Base-by-base conservation (phyloP, 2,113 vertebrate genomes). In the Haemorhous mexicanus region DNA sequence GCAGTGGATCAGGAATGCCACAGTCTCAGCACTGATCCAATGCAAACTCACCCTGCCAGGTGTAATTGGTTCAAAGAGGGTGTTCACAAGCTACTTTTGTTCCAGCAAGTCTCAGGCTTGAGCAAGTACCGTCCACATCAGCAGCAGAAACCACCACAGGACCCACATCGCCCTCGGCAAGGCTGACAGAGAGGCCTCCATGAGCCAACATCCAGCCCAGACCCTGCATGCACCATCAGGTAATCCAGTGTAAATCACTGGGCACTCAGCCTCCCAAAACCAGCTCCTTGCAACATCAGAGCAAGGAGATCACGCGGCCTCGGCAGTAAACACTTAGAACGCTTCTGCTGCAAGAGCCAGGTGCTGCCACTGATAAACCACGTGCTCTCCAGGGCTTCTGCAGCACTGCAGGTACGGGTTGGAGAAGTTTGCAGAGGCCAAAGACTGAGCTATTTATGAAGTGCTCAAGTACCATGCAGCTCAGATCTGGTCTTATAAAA, bases 21-120 rank as follows among this genome's bases (percentile, higher is more conserved):
- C 49, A 80, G 43, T 39, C 91, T 76, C 67, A 44, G 63, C 6
- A 1, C 75, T 7, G 63, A 61, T 62, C 63, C 88, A 61, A 32
- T 0, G 18, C 58, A 77, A 70, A 76, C 94, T 90, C 90, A 86
- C 67, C 67, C 82, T 58, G 88, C 90, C 85, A 77, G 75, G 86
- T 80, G 39, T 35, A 80, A 84, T 5, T 50, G 55, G 39, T 53
- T 95, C 86, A 32, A 70, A 58, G 43, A 92, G 64, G 50, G 55
- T 67, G 90, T 67, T 74, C 74, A 93, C 83, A 43, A 73, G 80
- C 13, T 68, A 63, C 56, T 79, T 93, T 77, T 93, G 90, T 55
- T 74, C 63, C 83, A 89, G 92, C 92, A 89, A 67, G 94, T 77
- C 73, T 49, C 47, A 90, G 72, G 83, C 50, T 86, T 9, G 72